These are phyloP conservation scores for Taenaris catops DNA, from an alignment of 2,888 invertebrate genomes.

Conservation along the genomic window DNA sequence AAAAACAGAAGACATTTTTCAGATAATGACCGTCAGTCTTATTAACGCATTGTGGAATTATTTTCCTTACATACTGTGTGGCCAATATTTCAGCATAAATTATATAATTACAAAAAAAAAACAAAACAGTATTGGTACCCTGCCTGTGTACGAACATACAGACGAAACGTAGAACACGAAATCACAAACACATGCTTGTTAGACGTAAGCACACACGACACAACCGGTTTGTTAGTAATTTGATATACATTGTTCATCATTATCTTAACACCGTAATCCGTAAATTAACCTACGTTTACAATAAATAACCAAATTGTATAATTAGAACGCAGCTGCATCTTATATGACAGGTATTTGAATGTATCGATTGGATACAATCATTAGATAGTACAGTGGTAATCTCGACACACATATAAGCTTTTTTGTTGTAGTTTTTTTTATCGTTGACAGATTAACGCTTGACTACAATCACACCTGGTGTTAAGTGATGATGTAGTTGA, in stretches of 20 bases:
- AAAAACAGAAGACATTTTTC: conserved; percentile 18
- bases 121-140: conserved; percentile 43
- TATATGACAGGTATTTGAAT: conserved; percentile 24
- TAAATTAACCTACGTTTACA: conserved; percentile 59
- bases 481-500: too few relatives aligned
- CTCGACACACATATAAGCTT: too few relatives aligned
- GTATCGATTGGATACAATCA: conserved; percentile 12
- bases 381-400: conserved; percentile 1
- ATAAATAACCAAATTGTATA: conserved; percentile 73
- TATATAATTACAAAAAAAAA: conserved; percentile 43
- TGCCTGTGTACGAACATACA: conserved; percentile 26
- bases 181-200: conserved; percentile 77
- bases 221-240: conserved; percentile 77
- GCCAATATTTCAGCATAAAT: conserved; percentile 75
- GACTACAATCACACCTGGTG: too few relatives aligned
- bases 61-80: conserved; percentile 13
- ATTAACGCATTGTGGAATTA: conserved; percentile 21
- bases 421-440: too few relatives aligned
- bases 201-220: conserved; percentile 76
- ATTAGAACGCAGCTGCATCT: conserved; percentile 47
- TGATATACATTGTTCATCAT: conserved; percentile 68
- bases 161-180: conserved; percentile 40
- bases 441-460: too few relatives aligned
- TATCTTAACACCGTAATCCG: conserved; percentile 53
- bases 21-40: conserved; percentile 33